A percentile compares a stretch with the other conserved stretches of the same genome.
Conservation (phyloP, 2,888 invertebrate species). For the Mimas tiliae region DNA sequence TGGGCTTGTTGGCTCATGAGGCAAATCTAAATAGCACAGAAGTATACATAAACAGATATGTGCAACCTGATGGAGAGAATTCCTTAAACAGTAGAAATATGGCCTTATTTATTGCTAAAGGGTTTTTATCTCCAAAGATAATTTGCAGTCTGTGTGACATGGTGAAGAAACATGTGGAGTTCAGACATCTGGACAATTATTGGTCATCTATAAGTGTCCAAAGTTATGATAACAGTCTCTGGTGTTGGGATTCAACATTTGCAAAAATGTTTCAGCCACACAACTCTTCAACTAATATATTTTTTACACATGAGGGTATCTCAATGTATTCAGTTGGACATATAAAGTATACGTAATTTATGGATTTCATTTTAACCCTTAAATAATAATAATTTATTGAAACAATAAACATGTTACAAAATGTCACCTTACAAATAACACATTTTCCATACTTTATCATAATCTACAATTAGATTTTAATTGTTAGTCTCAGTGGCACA, state of each 20-base stretch:
- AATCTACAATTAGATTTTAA: too few species aligned
- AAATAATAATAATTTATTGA: too few species aligned
- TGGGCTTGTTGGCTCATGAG: conserved; percentile 65
- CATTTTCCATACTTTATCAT: too few species aligned
- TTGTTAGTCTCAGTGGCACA: too few species aligned
- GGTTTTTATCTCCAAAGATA: conserved; percentile 59
- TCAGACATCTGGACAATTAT: conserved; percentile 57
- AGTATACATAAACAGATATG: conserved; percentile 67
- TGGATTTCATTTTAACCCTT: conserved; percentile 25
- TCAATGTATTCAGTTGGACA: conserved; percentile 62
- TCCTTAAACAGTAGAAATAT: conserved; percentile 63
- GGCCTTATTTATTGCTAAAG: conserved; percentile 60
- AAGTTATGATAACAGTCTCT: conserved; percentile 64
- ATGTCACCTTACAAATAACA: too few species aligned
- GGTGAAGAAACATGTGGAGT: conserved; percentile 53
- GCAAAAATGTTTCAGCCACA: conserved; percentile 68
- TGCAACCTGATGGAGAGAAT: conserved; percentile 59
- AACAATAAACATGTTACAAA: too few species aligned
- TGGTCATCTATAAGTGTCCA: conserved; percentile 71
- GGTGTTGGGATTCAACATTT: conserved; percentile 61
- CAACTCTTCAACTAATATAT: conserved; percentile 63
- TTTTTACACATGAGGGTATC: conserved; percentile 56
- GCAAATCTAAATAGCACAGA: conserved; percentile 57
- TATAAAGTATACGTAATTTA: conserved; percentile 69
- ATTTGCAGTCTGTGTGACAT: conserved; percentile 52